Percentiles rank a stretch among this genome's conserved stretches.
Evolutionary conservation across 2,797 vertebrate species (phyloP).

Genomic region (Poeciliopsis gracilis): DNA sequence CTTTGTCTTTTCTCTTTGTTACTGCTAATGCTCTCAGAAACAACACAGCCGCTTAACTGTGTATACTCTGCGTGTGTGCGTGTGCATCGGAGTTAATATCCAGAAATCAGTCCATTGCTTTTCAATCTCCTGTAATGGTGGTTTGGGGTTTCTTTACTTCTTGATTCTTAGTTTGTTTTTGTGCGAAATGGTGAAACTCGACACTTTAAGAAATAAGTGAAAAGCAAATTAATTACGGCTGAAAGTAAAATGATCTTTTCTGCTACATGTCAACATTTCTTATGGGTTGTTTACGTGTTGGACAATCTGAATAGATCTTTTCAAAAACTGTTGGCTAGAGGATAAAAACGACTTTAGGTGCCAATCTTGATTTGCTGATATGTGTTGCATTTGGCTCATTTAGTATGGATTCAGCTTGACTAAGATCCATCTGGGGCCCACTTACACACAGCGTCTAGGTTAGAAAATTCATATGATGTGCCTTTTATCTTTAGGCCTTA

Average conservation of each 20-base stretch:
- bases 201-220: background rate
- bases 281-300: background rate
- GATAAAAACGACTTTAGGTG: background rate
- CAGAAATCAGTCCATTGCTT: conserved; percentile 40
- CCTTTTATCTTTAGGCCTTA: background rate
- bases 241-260: background rate
- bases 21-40: conserved; percentile 30
- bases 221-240: background rate
- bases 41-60: conserved; percentile 32
- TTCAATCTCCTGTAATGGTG: background rate
- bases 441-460: background rate
- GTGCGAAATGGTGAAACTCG: background rate
- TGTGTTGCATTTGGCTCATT: background rate
- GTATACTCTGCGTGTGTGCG: background rate
- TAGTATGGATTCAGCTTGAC: background rate
- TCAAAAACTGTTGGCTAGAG: no score
- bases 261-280: background rate
- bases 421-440: background rate
- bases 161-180: conserved; percentile 1
- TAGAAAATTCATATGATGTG: background rate
- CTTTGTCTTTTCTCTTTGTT: conserved; percentile 14
- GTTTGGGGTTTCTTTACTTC: background rate
- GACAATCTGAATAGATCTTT: background rate
- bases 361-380: background rate
- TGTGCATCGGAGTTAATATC: conserved; percentile 4